Evolutionary conservation across 2,113 vertebrate species (phyloP).

Genomic region (Acanthisitta chloris): DNA sequence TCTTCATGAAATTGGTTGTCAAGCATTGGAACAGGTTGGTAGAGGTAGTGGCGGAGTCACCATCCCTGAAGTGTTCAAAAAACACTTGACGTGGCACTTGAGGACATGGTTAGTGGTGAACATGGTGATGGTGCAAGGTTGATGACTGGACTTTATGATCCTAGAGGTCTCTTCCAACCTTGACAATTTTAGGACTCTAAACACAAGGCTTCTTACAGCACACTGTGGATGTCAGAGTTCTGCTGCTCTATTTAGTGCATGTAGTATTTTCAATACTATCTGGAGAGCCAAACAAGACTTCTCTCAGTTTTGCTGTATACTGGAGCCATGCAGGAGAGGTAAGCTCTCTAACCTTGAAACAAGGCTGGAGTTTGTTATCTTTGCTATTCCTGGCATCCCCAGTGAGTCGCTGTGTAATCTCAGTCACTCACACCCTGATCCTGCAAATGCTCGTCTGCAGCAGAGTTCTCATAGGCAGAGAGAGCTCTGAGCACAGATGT

Average conservation of each 20-base stretch:
- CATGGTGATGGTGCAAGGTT: background rate
- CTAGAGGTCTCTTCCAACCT: background rate
- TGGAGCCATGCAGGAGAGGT: background rate
- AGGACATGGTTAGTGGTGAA: background rate
- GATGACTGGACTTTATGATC: background rate
- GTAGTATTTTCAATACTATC: background rate
- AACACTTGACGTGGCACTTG: background rate
- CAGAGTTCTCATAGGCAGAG: background rate
- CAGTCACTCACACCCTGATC: slow-evolving; percentile 1
- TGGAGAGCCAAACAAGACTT: background rate
- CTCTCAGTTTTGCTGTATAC: background rate
- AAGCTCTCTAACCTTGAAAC: slow-evolving; percentile 47
- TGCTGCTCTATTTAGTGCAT: background rate
- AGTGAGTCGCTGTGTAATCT: slow-evolving; percentile 1
- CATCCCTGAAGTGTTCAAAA: background rate
- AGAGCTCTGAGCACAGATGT: background rate
- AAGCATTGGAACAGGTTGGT: background rate
- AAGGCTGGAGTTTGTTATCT: background rate
- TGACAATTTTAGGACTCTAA: background rate
- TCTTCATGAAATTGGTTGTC: background rate
- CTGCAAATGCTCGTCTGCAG: background rate
- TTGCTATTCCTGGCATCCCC: slow-evolving; percentile 25
- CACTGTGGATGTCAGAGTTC: background rate
- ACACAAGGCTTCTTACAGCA: background rate
- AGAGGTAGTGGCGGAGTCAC: background rate